These are phyloP conservation scores for Aphelinus atriplicis DNA, from an alignment of 1,140 invertebrate genomes.

Conservation along the genomic window DNA sequence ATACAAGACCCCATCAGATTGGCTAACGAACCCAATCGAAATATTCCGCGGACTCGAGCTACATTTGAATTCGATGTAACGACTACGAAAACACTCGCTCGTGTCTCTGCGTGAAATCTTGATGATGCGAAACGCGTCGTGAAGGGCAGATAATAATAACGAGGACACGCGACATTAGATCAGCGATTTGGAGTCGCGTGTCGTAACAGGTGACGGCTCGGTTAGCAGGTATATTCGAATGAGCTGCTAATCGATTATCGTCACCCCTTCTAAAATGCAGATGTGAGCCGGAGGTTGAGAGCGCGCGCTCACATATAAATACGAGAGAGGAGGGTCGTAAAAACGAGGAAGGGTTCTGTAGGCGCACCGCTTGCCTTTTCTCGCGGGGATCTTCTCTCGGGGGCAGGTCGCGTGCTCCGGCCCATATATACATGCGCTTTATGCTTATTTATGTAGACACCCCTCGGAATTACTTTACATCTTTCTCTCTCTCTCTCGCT, in stretches of 20 bases:
- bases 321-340: constrained; percentile 9
- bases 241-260: constrained; percentile 55
- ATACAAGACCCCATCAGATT: too few species aligned
- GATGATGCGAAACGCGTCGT: too few species aligned
- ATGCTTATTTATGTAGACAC: constrained; percentile 60
- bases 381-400: background rate
- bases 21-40: too few species aligned
- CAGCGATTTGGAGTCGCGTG: too few species aligned
- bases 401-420: constrained; percentile 53
- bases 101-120: too few species aligned
- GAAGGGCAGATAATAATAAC: too few species aligned
- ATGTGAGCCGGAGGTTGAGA: constrained; percentile 34
- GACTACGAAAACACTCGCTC: too few species aligned
- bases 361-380: too few species aligned
- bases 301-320: constrained; percentile 6
- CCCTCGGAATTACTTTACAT: constrained; percentile 52
- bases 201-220: background rate
- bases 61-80: too few species aligned
- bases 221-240: background rate
- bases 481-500: constrained; percentile 8
- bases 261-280: constrained; percentile 57
- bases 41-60: too few species aligned
- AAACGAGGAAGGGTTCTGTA: constrained; percentile 33
- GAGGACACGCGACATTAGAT: too few species aligned
- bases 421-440: constrained; percentile 44